A percentile compares a stretch with the other conserved stretches of the same genome.
These are phyloP conservation scores for Catostylus mosaicus DNA, from an alignment of 30 jellyfish, hydroid and myxozoan species.

Conservation along the genomic window DNA sequence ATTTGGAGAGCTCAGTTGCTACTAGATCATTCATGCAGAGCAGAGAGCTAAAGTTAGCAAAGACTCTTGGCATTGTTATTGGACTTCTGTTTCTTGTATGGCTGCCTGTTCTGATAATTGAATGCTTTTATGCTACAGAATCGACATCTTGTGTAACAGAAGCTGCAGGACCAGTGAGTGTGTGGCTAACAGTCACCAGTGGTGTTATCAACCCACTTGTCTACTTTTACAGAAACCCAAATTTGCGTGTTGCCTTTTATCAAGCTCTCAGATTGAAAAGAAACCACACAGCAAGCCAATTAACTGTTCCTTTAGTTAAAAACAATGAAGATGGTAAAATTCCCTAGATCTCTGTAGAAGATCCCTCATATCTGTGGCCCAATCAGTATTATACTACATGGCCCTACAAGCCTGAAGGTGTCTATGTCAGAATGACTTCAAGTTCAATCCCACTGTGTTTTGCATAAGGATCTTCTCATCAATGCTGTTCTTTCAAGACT, in stretches of 20 bases:
- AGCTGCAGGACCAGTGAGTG: conserved; percentile 80
- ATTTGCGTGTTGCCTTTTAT: conserved; percentile 43
- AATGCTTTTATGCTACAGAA: conserved; percentile 66
- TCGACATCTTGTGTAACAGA: conserved; percentile 60
- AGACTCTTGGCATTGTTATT: conserved; percentile 66
- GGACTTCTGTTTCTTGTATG: conserved; percentile 70
- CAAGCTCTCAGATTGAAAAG: not conserved
- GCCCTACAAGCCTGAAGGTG: no score
- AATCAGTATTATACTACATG: no score
- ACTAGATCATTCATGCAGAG: not conserved
- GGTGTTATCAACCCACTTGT: conserved; percentile 78
- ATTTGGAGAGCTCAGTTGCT: conserved; percentile 3
- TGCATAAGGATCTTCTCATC: no score
- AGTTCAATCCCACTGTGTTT: no score
- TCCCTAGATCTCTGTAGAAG: no score
- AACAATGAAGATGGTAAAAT: no score
- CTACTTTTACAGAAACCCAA: conserved; percentile 57
- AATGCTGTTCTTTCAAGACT: no score
- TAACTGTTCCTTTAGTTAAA: no score
- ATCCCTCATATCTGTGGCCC: no score
- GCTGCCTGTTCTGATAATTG: conserved; percentile 83
- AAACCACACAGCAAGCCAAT: not conserved
- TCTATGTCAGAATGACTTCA: no score
- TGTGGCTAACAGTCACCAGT: conserved; percentile 65
- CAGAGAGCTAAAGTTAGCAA: conserved; percentile 70